phyloP scores from a whole-genome alignment of 1,140 invertebrate genomes.

The Halyomorpha halys region DNA sequence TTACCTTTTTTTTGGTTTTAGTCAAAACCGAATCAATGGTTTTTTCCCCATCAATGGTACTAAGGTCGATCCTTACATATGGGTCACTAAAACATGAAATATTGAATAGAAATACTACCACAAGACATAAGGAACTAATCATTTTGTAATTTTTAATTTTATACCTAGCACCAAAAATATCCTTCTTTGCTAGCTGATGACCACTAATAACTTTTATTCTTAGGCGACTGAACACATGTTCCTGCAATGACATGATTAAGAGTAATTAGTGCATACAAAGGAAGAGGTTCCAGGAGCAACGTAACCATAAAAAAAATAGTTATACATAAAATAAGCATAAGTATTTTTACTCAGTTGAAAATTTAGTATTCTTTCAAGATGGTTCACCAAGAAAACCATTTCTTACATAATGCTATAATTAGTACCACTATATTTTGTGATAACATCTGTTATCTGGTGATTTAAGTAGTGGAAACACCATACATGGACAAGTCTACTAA shows the following conservation, averaged over 20 bases:
- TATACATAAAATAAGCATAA: neutral
- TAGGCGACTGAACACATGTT: slow-evolving; percentile 52
- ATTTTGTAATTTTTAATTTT: no score
- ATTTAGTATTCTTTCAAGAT: neutral
- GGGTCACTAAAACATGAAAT: slow-evolving; percentile 66
- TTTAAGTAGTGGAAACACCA: no score
- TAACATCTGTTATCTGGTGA: no score
- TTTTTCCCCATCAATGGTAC: slow-evolving; percentile 68
- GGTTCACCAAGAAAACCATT: neutral
- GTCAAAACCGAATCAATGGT: slow-evolving; percentile 86
- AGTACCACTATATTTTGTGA: no score
- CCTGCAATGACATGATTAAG: neutral
- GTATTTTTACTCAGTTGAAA: neutral
- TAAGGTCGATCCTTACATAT: slow-evolving; percentile 86
- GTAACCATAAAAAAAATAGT: neutral
- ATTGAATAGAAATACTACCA: neutral
- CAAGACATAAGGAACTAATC: neutral
- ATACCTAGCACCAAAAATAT: slow-evolving; percentile 81
- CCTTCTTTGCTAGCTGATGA: slow-evolving; percentile 87
- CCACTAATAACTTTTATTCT: slow-evolving; percentile 75
- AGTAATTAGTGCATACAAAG: neutral
- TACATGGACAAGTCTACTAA: no score
- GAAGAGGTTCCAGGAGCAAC: neutral
- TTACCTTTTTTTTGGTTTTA: slow-evolving; percentile 81
- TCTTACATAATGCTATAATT: neutral